A percentile compares a stretch with the other conserved stretches of the same genome.
Evolutionary conservation across 2,797 vertebrate genomes (phyloP).

Genomic region (Sebastes kiyomatsui): DNA sequence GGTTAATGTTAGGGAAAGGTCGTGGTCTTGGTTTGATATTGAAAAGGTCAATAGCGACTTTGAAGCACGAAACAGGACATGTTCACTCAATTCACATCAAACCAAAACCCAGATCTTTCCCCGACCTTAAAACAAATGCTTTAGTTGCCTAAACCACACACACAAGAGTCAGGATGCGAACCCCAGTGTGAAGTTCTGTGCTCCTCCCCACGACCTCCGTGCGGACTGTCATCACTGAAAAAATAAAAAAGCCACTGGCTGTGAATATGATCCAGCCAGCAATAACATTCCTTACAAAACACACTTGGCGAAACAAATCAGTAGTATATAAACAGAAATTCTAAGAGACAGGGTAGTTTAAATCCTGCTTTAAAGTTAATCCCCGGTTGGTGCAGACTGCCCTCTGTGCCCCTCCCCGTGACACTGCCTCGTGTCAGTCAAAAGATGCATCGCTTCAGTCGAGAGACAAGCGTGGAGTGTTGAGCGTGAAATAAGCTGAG

Average conservation of each 20-base stretch:
- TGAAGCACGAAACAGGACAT: not conserved
- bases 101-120: not conserved
- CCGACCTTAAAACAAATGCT: not conserved
- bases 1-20: not conserved
- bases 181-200: not conserved
- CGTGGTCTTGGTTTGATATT: not conserved
- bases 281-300: not conserved
- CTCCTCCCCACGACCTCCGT: not conserved
- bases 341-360: not conserved
- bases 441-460: not conserved
- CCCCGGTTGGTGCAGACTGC: not conserved
- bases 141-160: not conserved
- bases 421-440: constrained; percentile 12
- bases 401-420: not conserved
- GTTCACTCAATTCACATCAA: not conserved
- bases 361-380: not conserved
- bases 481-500: constrained; percentile 21
- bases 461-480: not conserved
- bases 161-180: not conserved
- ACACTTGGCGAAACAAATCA: not conserved
- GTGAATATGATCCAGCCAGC: not conserved
- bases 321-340: not conserved
- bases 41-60: not conserved
- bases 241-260: not conserved
- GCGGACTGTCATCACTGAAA: not conserved